Base-by-base conservation (phyloP, 2,797 vertebrate genomes). In the Sebastes hubbsi region DNA sequence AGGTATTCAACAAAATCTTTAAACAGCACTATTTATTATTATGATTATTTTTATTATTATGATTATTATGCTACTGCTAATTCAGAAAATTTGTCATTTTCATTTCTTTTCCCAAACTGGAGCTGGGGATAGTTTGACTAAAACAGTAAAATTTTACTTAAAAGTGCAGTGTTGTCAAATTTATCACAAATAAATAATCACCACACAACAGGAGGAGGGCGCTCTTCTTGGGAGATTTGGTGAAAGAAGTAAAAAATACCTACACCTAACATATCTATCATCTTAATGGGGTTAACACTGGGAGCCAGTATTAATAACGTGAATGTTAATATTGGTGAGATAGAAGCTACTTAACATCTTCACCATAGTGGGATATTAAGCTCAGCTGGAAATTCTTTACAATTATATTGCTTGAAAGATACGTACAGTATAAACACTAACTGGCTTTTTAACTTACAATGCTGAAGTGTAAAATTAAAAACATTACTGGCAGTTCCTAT, bases 211-310 rank as follows among this genome's bases (percentile, higher is more conserved):
- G 72, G 25, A n/a, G 2, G 46, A 34, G 11, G 30, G 22, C 9
- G 2, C 24, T 65, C 11, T 16, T 36, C 22, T 55, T 25, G 1
- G 9, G 22, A 63, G 13, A 34, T 1, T 25, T 55, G 34, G 25
- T 29, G 13, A 25, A 75, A 18, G 8, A 65, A 66, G 14, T 14
- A 16, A 18, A 18, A 62, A 29, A 0, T 4, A 24, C 9, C 49
- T 16, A 38, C 0, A 38, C 2, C 2, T 2, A 14, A 20, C 27
- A 25, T 4, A 18, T 70, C 8, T n/a, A 52, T 32, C 11, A 0
- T 54, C 16, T 49, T 54, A 8, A 3, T 62, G 27, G 56, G 22
- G 25, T 27, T 59, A 29, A 58, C 24, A 58, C 27, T 60, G 25
- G 29, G 59, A 61, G 8, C 11, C 30, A 34, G 60, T 34, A 22